phyloP scores from a whole-genome alignment of 2,888 invertebrate genomes.

The Torymus tubicola region DNA sequence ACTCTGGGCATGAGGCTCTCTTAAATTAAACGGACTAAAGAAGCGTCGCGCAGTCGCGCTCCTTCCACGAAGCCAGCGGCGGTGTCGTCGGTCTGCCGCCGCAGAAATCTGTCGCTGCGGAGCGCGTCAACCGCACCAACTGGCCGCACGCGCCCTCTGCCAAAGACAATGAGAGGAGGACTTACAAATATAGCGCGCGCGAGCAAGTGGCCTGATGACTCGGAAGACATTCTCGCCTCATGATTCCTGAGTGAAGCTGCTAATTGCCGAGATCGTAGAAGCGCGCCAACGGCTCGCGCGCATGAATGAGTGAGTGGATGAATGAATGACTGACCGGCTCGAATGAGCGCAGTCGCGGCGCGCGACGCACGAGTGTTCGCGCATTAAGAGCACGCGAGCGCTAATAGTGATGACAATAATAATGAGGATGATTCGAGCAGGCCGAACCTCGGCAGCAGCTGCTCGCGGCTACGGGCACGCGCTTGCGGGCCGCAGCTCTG shows the following conservation, averaged over 20 bases:
- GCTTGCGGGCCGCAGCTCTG: neutral
- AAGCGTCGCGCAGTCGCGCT: neutral
- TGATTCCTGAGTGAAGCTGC: conserved; percentile 60
- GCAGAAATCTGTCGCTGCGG: conserved; percentile 39
- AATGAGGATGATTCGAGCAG: conserved; percentile 20
- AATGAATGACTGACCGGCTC: conserved; percentile 58
- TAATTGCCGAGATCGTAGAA: conserved; percentile 61
- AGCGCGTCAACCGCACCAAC: neutral
- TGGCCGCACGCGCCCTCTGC: neutral
- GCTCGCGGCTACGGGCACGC: conserved; percentile 23
- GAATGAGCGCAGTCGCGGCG: conserved; percentile 34
- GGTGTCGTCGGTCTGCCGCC: neutral
- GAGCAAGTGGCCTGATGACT: neutral
- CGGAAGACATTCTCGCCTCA: conserved; percentile 51
- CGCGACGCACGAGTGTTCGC: conserved; percentile 25
- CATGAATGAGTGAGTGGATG: conserved; percentile 49
- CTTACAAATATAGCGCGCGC: neutral
- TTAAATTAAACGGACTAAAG: neutral
- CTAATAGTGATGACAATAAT: conserved; percentile 9
- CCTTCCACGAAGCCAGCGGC: conserved; percentile 25
- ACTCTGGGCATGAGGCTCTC: too few relatives aligned
- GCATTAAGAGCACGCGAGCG: neutral
- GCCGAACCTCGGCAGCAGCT: conserved; percentile 1
- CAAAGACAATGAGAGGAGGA: conserved; percentile 5
- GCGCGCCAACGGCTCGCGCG: conserved; percentile 38